These are phyloP conservation scores for Sphenodon punctatus DNA, from an alignment of 2,797 vertebrate species.

Conservation along the genomic window DNA sequence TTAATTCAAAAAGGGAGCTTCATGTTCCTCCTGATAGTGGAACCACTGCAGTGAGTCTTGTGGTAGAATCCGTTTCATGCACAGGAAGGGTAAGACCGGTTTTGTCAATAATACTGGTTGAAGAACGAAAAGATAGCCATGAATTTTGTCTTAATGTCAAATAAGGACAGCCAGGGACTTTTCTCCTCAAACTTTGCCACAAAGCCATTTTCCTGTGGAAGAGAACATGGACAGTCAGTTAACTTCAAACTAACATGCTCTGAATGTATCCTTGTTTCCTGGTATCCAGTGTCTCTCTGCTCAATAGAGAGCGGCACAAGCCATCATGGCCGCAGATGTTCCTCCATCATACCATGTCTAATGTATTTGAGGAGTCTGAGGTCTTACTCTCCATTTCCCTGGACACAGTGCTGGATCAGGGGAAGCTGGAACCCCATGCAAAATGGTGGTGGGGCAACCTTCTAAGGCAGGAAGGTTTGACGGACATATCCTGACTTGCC, in stretches of 20 bases:
- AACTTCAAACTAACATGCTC: background rate
- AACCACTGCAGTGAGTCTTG: slow-evolving; percentile 11
- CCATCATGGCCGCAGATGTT: background rate
- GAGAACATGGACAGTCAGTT: background rate
- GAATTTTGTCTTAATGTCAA: slow-evolving; percentile 59
- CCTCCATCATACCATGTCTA: too few species aligned
- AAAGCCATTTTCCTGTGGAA: slow-evolving; percentile 74
- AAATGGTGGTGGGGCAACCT: too few species aligned
- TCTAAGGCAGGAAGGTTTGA: too few species aligned
- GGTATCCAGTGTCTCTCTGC: background rate
- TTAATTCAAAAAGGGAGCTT: background rate
- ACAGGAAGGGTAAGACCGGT: background rate
- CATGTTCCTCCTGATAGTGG: slow-evolving; percentile 15
- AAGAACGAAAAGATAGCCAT: slow-evolving; percentile 49
- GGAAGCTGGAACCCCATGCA: too few species aligned
- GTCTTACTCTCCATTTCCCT: too few species aligned
- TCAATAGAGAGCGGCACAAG: background rate
- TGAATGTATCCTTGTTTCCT: background rate
- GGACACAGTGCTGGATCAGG: too few species aligned
- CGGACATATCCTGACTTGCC: too few species aligned
- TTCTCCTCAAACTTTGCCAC: slow-evolving; percentile 71
- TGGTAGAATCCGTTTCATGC: slow-evolving; percentile 1
- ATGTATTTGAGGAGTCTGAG: too few species aligned
- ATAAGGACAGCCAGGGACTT: slow-evolving; percentile 64
- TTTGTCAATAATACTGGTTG: slow-evolving; percentile 67